Conservation (phyloP, 2,888 invertebrate genomes). For the Dorcus parallelipipedus region DNA sequence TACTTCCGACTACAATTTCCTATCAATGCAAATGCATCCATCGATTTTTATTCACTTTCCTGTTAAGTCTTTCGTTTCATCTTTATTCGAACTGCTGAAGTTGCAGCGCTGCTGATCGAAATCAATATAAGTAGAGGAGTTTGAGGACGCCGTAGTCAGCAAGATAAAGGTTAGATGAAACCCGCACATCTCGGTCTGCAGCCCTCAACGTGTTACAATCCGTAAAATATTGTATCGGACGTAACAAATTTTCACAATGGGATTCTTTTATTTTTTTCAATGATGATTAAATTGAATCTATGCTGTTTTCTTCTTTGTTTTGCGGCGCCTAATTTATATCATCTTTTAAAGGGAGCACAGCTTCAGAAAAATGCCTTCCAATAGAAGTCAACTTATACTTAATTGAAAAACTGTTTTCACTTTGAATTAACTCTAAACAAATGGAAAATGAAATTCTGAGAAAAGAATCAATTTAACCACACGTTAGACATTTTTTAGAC, state of each 20-base stretch:
- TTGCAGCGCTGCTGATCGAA: conserved; percentile 16
- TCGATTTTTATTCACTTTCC: conserved; percentile 13
- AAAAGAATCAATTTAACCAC: no score
- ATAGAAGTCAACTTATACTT: no score
- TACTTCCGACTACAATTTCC: not conserved
- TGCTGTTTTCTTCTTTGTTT: no score
- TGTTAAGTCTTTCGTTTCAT: conserved; percentile 16
- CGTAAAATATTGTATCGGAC: conserved; percentile 16
- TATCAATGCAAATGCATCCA: conserved; percentile 2
- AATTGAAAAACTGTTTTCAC: no score
- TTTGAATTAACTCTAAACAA: no score
- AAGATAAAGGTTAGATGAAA: conserved; percentile 18
- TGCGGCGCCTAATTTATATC: no score
- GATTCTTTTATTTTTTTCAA: no score
- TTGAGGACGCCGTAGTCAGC: conserved; percentile 15
- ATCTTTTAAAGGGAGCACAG: no score
- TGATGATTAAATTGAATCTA: no score
- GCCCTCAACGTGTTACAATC: conserved; percentile 13
- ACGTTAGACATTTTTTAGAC: no score
- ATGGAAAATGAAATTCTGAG: no score
- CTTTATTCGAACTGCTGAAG: conserved; percentile 17
- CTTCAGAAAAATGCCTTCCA: no score
- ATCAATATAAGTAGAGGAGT: conserved; percentile 16
- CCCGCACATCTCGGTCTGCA: conserved; percentile 14
- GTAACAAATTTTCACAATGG: conserved; percentile 12